Conservation (phyloP, 2,888 invertebrate genomes). For the Ochlodes sylvanus region DNA sequence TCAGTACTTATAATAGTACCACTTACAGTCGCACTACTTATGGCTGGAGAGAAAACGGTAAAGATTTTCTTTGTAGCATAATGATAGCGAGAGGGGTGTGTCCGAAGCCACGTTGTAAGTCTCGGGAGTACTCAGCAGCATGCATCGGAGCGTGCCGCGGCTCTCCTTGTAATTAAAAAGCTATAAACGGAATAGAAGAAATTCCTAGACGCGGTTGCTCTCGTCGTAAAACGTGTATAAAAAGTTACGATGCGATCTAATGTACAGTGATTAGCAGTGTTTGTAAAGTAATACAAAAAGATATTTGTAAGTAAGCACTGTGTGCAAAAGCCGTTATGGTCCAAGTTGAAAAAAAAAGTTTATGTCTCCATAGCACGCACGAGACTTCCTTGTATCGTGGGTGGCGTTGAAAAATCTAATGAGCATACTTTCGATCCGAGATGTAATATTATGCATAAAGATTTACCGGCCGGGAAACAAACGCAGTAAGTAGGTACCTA, state of each 20-base stretch:
- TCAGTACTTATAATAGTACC: too few relatives aligned
- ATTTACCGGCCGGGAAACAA: too few relatives aligned
- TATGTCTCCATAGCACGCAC: background rate
- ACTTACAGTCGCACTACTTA: too few relatives aligned
- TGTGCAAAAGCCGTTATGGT: background rate
- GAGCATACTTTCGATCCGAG: too few relatives aligned
- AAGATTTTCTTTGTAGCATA: constrained; percentile 5
- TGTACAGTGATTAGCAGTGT: constrained; percentile 33
- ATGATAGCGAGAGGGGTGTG: constrained; percentile 10
- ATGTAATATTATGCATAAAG: too few relatives aligned
- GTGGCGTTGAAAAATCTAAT: too few relatives aligned
- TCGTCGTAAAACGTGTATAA: constrained; percentile 28
- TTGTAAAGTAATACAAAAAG: constrained; percentile 7
- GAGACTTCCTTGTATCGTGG: too few relatives aligned
- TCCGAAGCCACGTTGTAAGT: constrained; percentile 6
- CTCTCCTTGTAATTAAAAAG: constrained; percentile 65
- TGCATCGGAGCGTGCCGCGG: constrained; percentile 55
- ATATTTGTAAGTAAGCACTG: background rate
- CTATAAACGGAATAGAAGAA: constrained; percentile 58
- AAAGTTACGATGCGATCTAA: constrained; percentile 26
- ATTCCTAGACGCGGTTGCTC: constrained; percentile 28
- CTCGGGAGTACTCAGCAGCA: constrained; percentile 6
- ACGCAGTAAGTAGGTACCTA: too few relatives aligned
- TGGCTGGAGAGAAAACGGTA: background rate
- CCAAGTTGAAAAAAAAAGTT: background rate